Evolutionary conservation across 2,797 vertebrate species (phyloP).

Genomic region (Nyctalus aviator): DNA sequence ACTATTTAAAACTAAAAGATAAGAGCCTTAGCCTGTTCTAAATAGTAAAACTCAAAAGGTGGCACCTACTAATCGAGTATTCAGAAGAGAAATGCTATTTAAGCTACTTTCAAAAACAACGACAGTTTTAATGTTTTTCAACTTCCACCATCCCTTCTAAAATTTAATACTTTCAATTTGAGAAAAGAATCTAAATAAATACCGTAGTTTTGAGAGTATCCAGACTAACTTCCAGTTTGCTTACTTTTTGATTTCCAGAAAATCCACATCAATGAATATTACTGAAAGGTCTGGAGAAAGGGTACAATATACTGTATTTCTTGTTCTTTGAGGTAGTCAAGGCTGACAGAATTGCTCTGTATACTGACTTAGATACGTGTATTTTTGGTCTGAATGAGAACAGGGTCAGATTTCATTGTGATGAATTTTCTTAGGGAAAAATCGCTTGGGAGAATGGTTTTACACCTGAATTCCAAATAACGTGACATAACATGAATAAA

Average conservation of each 20-base stretch:
- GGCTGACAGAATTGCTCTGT: not conserved
- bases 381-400: not conserved
- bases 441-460: not conserved
- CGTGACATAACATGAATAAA: not conserved
- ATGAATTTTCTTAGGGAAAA: not conserved
- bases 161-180: not conserved
- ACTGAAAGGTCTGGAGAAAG: not conserved
- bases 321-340: not conserved
- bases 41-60: not conserved
- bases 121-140: not conserved
- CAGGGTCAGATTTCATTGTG: not conserved
- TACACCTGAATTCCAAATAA: not conserved
- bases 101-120: not conserved
- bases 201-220: not conserved
- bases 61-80: not conserved
- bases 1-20: not conserved
- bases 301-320: not conserved
- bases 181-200: not conserved
- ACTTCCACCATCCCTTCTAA: not conserved
- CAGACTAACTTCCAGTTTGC: not conserved
- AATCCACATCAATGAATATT: not conserved
- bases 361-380: not conserved
- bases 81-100: not conserved
- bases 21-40: not conserved
- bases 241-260: slow-evolving; percentile 35